Evolutionary conservation across 2,797 vertebrate species (phyloP).

Genomic region (Phoeniculus purpureus): DNA sequence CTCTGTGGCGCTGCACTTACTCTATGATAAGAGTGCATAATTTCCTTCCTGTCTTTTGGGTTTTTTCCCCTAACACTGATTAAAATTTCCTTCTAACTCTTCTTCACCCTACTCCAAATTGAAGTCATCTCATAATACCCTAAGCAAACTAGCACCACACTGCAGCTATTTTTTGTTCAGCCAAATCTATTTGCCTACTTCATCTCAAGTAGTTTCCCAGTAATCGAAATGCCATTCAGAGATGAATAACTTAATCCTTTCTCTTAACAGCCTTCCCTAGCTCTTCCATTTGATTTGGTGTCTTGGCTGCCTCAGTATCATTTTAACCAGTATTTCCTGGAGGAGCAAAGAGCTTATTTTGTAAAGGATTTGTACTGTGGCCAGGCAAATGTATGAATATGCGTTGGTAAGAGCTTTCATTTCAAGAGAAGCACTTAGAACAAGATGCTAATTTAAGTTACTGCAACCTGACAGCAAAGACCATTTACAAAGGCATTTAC

Average conservation of each 20-base stretch:
- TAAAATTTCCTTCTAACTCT: constrained; percentile 39
- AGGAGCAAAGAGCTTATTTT: background rate
- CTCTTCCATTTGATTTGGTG: constrained; percentile 19
- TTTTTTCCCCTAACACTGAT: background rate
- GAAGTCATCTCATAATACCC: constrained; percentile 48
- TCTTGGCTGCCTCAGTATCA: background rate
- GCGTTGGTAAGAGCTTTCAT: background rate
- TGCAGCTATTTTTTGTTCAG: constrained; percentile 29
- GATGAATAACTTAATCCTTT: constrained; percentile 56
- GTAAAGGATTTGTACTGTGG: constrained; percentile 2
- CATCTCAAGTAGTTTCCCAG: constrained; percentile 42
- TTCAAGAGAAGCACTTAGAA: background rate
- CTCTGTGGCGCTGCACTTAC: too few species aligned
- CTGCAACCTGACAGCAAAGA: background rate
- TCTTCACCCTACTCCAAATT: constrained; percentile 19
- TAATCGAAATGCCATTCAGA: constrained; percentile 56
- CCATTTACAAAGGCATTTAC: background rate
- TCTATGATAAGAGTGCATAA: background rate
- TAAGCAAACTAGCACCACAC: constrained; percentile 13
- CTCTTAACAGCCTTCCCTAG: constrained; percentile 7
- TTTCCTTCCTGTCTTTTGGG: background rate
- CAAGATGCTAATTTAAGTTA: background rate
- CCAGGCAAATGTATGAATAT: background rate
- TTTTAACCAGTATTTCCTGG: constrained; percentile 3
- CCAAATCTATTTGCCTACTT: constrained; percentile 48